Percentiles rank a stretch among this genome's conserved stretches.
phyloP scores from a whole-genome alignment of 2,113 vertebrate genomes.

The Centropus unirufus region DNA sequence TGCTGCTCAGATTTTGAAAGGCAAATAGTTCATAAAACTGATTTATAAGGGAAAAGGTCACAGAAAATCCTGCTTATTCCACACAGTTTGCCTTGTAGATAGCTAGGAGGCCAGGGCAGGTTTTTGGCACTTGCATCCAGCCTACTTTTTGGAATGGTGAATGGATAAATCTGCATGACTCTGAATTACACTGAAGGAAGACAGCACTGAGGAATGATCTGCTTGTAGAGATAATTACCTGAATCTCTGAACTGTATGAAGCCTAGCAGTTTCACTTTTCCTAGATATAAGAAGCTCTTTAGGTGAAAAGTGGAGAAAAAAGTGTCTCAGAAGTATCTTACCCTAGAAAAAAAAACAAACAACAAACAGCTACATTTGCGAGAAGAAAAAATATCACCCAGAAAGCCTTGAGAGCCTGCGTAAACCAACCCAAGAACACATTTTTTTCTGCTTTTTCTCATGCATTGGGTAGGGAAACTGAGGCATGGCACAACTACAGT shows the following conservation, averaged over 20 bases:
- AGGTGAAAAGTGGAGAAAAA: not conserved
- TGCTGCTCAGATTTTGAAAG: not conserved
- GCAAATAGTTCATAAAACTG: not conserved
- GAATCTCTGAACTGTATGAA: not conserved
- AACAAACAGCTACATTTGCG: not conserved
- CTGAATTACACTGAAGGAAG: not conserved
- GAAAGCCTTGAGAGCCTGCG: not conserved
- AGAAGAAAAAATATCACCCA: not conserved
- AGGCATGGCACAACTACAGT: not conserved
- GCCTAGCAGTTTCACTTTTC: not conserved
- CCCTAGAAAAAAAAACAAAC: not conserved
- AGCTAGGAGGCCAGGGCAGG: not conserved
- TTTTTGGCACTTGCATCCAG: not conserved
- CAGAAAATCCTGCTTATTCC: not conserved
- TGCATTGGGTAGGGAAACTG: not conserved
- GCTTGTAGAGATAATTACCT: not conserved
- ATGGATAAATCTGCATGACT: not conserved
- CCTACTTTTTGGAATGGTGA: not conserved
- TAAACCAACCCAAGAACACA: not conserved
- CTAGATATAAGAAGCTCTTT: not conserved
- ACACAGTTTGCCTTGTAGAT: not conserved
- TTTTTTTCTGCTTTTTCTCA: not conserved
- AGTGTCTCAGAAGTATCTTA: not conserved
- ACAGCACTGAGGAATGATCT: not conserved
- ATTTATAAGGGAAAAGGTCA: not conserved